A percentile compares a stretch with the other conserved stretches of the same genome.
Evolutionary conservation across 2,113 vertebrate species (phyloP).

Genomic region (Eonycteris spelaea): DNA sequence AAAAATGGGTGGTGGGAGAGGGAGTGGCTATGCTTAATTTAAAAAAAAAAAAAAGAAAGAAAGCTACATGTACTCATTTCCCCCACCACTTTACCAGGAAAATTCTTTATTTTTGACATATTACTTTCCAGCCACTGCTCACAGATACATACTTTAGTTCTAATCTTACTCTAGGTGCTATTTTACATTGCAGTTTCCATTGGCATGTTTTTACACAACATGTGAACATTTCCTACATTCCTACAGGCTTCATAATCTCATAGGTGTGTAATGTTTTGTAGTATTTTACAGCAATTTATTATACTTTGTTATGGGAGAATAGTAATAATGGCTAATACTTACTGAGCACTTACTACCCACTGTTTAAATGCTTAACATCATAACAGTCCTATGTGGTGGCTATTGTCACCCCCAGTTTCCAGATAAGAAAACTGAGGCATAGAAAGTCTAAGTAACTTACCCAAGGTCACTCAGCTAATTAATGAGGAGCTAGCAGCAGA

Average conservation of each 20-base stretch:
- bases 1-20: not conserved
- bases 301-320: not conserved
- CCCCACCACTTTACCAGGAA: not conserved
- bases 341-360: not conserved
- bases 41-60: not conserved
- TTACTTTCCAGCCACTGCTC: not conserved
- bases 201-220: not conserved
- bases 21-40: not conserved
- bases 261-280: not conserved
- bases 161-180: not conserved
- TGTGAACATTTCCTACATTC: not conserved
- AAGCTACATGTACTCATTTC: not conserved
- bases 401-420: not conserved
- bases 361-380: not conserved
- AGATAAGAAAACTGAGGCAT: not conserved
- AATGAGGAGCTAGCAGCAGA: not conserved
- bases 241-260: not conserved
- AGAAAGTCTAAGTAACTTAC: not conserved
- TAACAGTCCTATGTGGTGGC: not conserved
- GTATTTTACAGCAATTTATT: not conserved
- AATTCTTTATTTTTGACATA: not conserved
- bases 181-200: not conserved
- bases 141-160: not conserved
- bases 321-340: not conserved
- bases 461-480: not conserved